Base-by-base conservation (phyloP, 2,797 vertebrate species). In the Coregonus sp. region DNA sequence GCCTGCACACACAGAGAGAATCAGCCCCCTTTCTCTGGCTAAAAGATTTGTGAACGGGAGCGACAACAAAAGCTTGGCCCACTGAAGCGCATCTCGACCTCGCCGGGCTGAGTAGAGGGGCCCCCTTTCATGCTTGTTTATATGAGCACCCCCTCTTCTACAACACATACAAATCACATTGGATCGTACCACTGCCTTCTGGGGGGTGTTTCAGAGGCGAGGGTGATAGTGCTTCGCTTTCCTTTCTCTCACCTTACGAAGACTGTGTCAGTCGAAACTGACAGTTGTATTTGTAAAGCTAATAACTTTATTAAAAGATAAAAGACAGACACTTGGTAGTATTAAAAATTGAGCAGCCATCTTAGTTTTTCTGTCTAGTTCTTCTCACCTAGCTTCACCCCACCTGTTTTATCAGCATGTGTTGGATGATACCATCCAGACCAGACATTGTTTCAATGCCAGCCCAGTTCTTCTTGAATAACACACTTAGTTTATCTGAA, bases 141-240 rank as follows among this genome's bases (percentile, higher is more conserved):
- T 93, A 92, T 92, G 88, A 91, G 90, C 88, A 91, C 88, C 86
- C 86, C 86, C 87, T 92, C 91, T 93, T 92, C 89, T 92, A 92
- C 93, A 92, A 92, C 91, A 91, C 89, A 93, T 88, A 93, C 92
- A 93, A 91, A 93, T 94, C 92, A 91, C 91, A 92, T 91, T 89
- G 88, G 90, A 85, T 92, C 89, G 87, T 90, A 85, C 85, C 89
- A 89, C 65, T 84, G 80, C 84, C 80, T 89, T 80, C 80, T 86
- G 71, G 72, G 16, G 73, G 70, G 4, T 25, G 25, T 25, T 25
- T 25, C 25, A 25, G 25, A 25, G 25, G 25, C 25, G 25, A 25
- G 35, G 52, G 83, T 87, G 84, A 86, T 85, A 73, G 47, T 85
- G 86, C 84, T 85, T 75, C 76, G 71, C 75, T 75, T 72, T 80